Percentiles rank a stretch among this genome's conserved stretches.
These are phyloP conservation scores for Heteromyza rotundicornis DNA, from an alignment of 2,888 invertebrate genomes.

Conservation along the genomic window DNA sequence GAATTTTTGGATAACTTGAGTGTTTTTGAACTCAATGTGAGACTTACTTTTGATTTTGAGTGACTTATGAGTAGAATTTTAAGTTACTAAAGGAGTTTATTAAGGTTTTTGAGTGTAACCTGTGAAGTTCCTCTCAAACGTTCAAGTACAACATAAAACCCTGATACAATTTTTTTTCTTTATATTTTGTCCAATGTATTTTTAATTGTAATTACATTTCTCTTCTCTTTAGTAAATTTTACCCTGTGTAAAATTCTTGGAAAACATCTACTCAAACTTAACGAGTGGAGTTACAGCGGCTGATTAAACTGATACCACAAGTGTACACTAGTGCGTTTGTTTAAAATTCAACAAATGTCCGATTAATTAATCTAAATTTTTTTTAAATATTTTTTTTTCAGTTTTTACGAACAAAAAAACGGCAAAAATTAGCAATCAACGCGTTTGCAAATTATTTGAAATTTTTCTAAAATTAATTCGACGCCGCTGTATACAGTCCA, in stretches of 20 bases:
- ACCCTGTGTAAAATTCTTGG: neutral
- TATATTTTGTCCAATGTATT: too few species aligned
- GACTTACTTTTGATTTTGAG: too few species aligned
- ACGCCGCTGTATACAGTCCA: too few species aligned
- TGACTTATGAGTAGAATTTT: too few species aligned
- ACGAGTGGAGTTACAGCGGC: neutral
- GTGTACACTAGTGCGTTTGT: slow-evolving; percentile 3
- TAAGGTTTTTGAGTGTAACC: too few species aligned
- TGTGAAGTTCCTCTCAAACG: too few species aligned
- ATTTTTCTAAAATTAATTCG: neutral
- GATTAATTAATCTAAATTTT: too few species aligned
- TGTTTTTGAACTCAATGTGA: too few species aligned
- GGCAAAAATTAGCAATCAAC: slow-evolving; percentile 1
- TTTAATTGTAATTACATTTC: neutral
- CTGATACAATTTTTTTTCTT: too few species aligned
- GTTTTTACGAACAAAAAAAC: slow-evolving; percentile 6
- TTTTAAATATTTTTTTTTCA: neutral
- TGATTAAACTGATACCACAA: neutral
- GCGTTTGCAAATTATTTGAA: neutral
- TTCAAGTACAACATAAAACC: too few species aligned
- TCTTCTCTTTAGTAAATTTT: slow-evolving; percentile 1
- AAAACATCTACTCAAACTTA: neutral
- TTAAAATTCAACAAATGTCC: neutral
- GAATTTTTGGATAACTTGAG: too few species aligned
- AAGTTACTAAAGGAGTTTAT: too few species aligned